A percentile compares a stretch with the other conserved stretches of the same genome.
Conservation (phyloP, 2,113 vertebrate genomes). For the Macroglossus sobrinus region DNA sequence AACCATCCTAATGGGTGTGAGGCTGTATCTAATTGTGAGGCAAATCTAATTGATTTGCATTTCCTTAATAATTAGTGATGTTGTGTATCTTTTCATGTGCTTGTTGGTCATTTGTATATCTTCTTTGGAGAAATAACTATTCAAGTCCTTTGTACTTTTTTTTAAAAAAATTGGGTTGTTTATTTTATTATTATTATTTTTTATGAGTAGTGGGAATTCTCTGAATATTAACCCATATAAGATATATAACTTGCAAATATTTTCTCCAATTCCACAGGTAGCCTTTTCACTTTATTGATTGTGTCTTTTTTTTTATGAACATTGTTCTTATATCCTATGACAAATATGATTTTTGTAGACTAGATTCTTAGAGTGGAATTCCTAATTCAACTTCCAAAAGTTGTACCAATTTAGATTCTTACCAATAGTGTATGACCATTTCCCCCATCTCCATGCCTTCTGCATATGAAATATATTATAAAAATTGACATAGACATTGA, state of each 20-base stretch:
- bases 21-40: neutral
- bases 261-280: neutral
- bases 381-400: neutral
- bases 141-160: neutral
- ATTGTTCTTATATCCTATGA: neutral
- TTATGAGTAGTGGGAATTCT: neutral
- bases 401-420: neutral
- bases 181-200: neutral
- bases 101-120: neutral
- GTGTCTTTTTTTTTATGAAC: neutral
- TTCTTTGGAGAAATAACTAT: slow-evolving; percentile 24
- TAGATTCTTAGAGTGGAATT: neutral
- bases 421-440: neutral
- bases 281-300: neutral
- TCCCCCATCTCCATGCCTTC: neutral
- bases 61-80: neutral
- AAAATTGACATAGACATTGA: neutral
- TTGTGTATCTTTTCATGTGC: neutral
- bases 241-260: neutral
- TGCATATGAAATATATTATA: neutral
- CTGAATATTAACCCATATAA: neutral
- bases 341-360: neutral
- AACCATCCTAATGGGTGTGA: neutral
- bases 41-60: neutral
- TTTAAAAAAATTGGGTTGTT: neutral